Evolutionary conservation across 2,797 vertebrate genomes (phyloP).

Genomic region (Mormyrus proboscirostris): DNA sequence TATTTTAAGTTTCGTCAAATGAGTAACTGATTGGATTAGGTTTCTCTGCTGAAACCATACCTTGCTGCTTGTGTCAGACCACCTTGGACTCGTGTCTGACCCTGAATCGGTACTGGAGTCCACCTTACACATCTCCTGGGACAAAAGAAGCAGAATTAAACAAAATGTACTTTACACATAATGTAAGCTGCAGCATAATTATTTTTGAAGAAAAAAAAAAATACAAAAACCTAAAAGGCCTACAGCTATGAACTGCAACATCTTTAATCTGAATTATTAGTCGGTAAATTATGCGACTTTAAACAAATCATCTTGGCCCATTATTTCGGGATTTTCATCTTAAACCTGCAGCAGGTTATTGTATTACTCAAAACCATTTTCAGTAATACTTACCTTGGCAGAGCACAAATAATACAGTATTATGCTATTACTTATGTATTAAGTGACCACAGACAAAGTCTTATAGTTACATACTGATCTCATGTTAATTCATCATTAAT

Average conservation of each 20-base stretch:
- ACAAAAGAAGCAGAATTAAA: constrained; percentile 29
- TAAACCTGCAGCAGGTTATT: not conserved
- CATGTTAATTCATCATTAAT: not conserved
- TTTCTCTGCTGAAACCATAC: constrained; percentile 38
- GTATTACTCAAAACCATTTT: not conserved
- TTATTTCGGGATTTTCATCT: not conserved
- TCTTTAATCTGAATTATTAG: not conserved
- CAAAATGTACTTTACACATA: not conserved
- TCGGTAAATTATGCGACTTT: not conserved
- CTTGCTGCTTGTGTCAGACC: constrained; percentile 63
- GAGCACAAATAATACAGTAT: not conserved
- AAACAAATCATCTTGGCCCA: not conserved
- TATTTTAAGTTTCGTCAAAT: not conserved
- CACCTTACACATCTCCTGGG: constrained; percentile 67
- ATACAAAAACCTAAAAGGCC: not conserved
- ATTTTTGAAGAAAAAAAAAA: not conserved
- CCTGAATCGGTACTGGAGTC: constrained; percentile 77
- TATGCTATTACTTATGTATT: not conserved
- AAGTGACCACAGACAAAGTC: not conserved
- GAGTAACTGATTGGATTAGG: not conserved
- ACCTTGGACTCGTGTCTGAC: constrained; percentile 62
- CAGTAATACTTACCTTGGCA: not conserved
- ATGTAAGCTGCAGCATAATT: not conserved
- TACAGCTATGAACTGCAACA: not conserved
- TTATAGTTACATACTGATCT: not conserved